Evolutionary conservation across 2,113 vertebrate species (phyloP).

Genomic region (Tapirus terrestris): DNA sequence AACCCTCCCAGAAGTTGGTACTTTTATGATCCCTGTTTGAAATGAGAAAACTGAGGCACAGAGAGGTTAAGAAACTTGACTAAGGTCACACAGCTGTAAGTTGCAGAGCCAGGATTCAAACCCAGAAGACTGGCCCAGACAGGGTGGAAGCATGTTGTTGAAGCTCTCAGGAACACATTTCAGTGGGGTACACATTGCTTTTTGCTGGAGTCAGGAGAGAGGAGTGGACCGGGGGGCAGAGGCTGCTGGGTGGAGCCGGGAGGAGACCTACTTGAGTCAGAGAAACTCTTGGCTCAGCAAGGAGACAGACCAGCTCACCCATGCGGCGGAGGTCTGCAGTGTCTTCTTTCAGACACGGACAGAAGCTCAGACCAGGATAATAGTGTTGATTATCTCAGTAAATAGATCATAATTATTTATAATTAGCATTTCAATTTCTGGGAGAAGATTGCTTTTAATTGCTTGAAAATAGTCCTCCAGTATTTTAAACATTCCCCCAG

Average conservation of each 20-base stretch:
- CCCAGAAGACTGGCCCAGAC: background rate
- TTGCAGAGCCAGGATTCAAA: background rate
- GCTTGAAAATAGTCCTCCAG: background rate
- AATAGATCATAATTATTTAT: background rate
- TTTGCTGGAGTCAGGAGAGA: background rate
- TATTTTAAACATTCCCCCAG: background rate
- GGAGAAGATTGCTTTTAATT: background rate
- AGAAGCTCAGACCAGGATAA: background rate
- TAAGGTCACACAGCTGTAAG: background rate
- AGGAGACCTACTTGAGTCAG: background rate
- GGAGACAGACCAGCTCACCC: background rate
- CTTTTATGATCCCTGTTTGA: background rate
- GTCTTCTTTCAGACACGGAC: background rate
- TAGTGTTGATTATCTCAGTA: background rate
- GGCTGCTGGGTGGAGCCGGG: no score
- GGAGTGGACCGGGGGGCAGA: background rate
- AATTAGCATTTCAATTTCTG: background rate
- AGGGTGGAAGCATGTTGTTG: background rate
- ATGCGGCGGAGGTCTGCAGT: fast-evolving
- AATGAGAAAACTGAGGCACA: background rate
- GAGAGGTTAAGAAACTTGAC: background rate
- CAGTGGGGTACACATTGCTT: fast-evolving
- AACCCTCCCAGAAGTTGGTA: fast-evolving
- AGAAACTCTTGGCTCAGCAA: fast-evolving
- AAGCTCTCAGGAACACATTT: background rate